Evolutionary conservation across 2,113 vertebrate genomes (phyloP).

Genomic region (Dasyornis broadbenti): DNA sequence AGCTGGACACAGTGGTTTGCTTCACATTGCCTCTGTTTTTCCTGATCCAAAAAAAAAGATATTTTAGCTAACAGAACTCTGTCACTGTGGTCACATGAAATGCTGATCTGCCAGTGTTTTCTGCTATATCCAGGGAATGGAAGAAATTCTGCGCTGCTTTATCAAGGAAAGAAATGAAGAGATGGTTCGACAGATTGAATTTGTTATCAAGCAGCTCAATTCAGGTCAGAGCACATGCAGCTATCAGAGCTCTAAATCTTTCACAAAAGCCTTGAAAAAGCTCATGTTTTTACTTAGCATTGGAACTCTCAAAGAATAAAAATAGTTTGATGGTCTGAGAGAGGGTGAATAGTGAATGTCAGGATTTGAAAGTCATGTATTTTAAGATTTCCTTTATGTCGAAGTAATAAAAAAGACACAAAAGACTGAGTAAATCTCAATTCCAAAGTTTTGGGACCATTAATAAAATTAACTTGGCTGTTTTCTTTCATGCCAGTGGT

Average conservation of each 20-base stretch:
- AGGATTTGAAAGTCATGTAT: not conserved
- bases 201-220: slow-evolving; percentile 90
- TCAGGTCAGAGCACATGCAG: slow-evolving; percentile 76
- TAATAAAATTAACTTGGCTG: not conserved
- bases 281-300: not conserved
- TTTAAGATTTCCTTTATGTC: not conserved
- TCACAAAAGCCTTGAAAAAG: not conserved
- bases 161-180: slow-evolving; percentile 86
- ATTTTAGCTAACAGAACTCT: not conserved
- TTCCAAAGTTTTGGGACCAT: not conserved
- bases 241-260: not conserved
- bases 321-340: not conserved
- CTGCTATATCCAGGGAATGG: slow-evolving; percentile 79
- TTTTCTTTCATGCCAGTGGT: not conserved
- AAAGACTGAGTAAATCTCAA: not conserved
- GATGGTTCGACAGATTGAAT: slow-evolving; percentile 90
- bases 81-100: not conserved
- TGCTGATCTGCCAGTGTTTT: slow-evolving; percentile 4
- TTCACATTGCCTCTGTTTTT: not conserved
- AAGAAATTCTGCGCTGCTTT: slow-evolving; percentile 91
- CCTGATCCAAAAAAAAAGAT: not conserved
- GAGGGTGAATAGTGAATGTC: not conserved
- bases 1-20: not conserved
- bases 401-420: not conserved
- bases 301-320: not conserved